phyloP scores from a whole-genome alignment of 1,140 invertebrate species.

The Metaphire vulgaris region DNA sequence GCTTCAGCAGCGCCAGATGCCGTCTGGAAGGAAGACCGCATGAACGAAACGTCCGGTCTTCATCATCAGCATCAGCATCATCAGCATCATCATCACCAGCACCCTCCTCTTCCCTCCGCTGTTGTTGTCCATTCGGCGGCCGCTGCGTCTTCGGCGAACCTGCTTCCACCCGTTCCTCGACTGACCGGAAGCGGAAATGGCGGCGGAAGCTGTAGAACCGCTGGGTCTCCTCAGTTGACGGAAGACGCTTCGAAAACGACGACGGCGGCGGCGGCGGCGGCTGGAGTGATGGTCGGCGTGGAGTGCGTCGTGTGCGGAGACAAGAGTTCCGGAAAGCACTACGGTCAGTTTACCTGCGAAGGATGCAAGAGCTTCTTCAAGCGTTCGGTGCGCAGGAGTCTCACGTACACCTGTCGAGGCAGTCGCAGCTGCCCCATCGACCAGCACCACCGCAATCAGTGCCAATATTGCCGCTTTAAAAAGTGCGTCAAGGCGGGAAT shows the following conservation, averaged over 20 bases:
- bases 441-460: conserved; percentile 92
- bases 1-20: neutral
- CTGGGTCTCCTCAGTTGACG: neutral
- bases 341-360: conserved; percentile 96
- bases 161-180: neutral
- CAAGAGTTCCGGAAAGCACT: conserved; percentile 94
- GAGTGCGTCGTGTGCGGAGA: conserved; percentile 96
- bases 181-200: neutral
- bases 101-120: too few species aligned
- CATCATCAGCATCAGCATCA: too few species aligned
- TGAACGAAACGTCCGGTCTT: neutral
- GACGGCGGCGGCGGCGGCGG: too few species aligned
- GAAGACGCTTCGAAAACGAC: neutral
- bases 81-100: too few species aligned
- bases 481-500: conserved; percentile 83
- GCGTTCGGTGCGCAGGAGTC: conserved; percentile 88
- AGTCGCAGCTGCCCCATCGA: conserved; percentile 96
- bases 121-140: neutral
- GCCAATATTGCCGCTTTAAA: conserved; percentile 93
- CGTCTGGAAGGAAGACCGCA: neutral
- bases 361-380: conserved; percentile 83
- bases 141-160: neutral
- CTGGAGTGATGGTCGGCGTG: conserved; percentile 52
- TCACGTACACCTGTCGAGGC: conserved; percentile 94
- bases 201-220: neutral